Conservation (phyloP, 2,113 vertebrate genomes). For the Natator depressus region DNA sequence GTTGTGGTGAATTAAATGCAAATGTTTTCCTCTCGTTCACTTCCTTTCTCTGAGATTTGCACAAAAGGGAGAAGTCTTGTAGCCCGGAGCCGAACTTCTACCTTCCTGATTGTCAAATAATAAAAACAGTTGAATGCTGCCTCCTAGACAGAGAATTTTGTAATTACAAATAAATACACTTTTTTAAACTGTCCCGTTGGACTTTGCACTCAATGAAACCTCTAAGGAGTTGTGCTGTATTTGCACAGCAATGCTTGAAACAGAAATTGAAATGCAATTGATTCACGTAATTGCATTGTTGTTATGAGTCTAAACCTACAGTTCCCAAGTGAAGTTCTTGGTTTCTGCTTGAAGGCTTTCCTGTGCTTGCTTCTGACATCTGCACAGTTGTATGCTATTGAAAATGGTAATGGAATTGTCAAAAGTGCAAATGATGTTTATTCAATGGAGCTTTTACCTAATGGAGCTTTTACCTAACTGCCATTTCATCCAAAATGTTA, state of each 20-base stretch:
- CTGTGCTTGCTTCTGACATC: background rate
- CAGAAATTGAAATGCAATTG: background rate
- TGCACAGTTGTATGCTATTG: background rate
- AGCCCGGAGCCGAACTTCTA: slow-evolving; percentile 9
- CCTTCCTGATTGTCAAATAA: slow-evolving; percentile 42
- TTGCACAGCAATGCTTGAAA: background rate
- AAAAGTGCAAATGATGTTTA: background rate
- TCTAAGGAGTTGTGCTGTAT: background rate
- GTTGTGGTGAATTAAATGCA: background rate
- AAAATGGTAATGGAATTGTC: background rate
- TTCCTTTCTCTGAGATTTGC: background rate
- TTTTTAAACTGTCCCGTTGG: background rate
- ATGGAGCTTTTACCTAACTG: background rate
- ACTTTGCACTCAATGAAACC: background rate
- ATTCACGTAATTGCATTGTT: background rate
- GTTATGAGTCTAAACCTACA: background rate
- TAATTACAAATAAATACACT: background rate
- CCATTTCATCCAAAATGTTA: background rate
- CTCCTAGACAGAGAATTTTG: background rate
- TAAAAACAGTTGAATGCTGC: slow-evolving; percentile 28
- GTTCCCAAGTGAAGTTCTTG: background rate
- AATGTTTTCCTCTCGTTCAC: background rate
- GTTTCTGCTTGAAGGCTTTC: background rate
- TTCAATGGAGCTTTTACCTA: too few species aligned
- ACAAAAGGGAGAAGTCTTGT: slow-evolving; percentile 34